Evolutionary conservation across 1,140 invertebrate species (phyloP).

Genomic region (Drosophila dunni): DNA sequence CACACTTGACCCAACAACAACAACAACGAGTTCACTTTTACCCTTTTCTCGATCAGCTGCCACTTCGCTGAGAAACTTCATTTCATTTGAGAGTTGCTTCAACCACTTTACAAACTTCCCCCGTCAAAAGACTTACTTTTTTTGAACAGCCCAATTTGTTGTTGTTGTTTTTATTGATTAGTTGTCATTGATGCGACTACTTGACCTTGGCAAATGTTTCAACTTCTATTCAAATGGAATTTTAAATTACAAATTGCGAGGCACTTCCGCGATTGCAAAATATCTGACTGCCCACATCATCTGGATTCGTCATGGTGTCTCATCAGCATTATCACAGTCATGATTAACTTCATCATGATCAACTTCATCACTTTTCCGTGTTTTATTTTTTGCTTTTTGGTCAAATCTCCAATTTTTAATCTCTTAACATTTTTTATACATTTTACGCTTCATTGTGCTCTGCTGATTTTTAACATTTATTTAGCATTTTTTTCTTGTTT

Average conservation of each 20-base stretch:
- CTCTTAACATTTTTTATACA: slow-evolving; percentile 47
- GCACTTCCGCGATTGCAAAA: slow-evolving; percentile 63
- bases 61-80: slow-evolving; percentile 40
- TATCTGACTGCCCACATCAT: slow-evolving; percentile 66
- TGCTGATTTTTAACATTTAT: slow-evolving; percentile 34
- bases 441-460: slow-evolving; percentile 68
- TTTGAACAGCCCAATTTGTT: slow-evolving; percentile 29
- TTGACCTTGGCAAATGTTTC: slow-evolving; percentile 55
- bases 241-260: slow-evolving; percentile 47
- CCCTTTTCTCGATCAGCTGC: slow-evolving; percentile 36
- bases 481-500: slow-evolving; percentile 30
- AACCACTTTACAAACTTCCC: slow-evolving; percentile 4
- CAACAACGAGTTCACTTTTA: slow-evolving; percentile 6
- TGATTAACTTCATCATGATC: slow-evolving; percentile 38
- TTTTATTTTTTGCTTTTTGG: slow-evolving; percentile 61
- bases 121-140: slow-evolving; percentile 4
- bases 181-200: slow-evolving; percentile 63
- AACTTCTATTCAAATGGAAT: slow-evolving; percentile 58
- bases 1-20: slow-evolving; percentile 61
- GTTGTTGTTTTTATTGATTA: slow-evolving; percentile 64
- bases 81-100: slow-evolving; percentile 32
- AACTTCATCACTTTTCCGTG: slow-evolving; percentile 37
- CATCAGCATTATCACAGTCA: slow-evolving; percentile 40
- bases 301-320: slow-evolving; percentile 53
- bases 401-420: slow-evolving; percentile 58